Evolutionary conservation across 2,888 invertebrate species (phyloP).

Genomic region (Epistrophe grossulariae): DNA sequence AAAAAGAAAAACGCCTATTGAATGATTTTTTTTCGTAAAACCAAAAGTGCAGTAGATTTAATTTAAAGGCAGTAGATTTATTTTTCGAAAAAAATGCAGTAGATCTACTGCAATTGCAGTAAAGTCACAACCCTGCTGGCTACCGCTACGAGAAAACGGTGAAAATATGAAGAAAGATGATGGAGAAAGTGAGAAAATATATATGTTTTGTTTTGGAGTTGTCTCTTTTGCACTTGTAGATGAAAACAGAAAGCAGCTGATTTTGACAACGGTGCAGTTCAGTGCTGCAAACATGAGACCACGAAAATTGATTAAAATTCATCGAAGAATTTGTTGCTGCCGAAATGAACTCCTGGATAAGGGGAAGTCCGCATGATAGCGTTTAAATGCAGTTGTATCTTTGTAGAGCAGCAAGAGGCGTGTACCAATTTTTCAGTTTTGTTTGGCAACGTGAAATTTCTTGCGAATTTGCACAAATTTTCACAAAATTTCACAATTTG

Average conservation of each 20-base stretch:
- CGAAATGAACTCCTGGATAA: background rate
- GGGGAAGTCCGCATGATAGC: background rate
- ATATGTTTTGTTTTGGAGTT: background rate
- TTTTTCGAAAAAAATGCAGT: no score
- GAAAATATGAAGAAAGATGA: constrained; percentile 21
- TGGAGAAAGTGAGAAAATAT: constrained; percentile 29
- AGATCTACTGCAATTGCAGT: no score
- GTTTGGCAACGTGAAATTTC: no score
- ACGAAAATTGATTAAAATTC: background rate
- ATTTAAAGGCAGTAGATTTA: no score
- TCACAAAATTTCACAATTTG: no score
- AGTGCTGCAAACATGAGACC: constrained; percentile 29
- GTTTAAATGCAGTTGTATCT: background rate
- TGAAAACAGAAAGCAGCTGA: constrained; percentile 76
- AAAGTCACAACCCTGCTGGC: no score
- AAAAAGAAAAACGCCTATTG: no score
- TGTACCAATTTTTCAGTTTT: no score
- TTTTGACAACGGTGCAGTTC: constrained; percentile 69
- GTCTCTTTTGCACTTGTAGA: constrained; percentile 64
- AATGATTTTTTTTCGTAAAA: no score
- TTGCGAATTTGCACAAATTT: no score
- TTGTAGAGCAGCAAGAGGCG: no score
- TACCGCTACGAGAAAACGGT: constrained; percentile 29
- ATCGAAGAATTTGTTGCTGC: background rate
- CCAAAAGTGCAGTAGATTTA: no score